Conservation (phyloP, 53 echinoderm and acorn worm species). For the Paracentrotus lividus region DNA sequence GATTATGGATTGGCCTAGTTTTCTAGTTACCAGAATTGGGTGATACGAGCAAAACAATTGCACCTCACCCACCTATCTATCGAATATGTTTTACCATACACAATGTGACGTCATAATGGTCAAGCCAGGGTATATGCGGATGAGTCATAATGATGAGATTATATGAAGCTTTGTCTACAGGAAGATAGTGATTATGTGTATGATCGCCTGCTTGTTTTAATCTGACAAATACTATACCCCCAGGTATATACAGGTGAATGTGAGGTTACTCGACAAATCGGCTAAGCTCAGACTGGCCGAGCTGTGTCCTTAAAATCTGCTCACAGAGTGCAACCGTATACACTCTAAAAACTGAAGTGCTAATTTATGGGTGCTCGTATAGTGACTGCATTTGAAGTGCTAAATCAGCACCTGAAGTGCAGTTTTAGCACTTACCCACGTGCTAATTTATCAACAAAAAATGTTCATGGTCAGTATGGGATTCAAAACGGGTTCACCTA, state of each 20-base stretch:
- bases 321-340: too few relatives aligned
- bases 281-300: too few relatives aligned
- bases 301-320: too few relatives aligned
- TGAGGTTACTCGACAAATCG: neutral
- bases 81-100: neutral
- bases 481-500: too few relatives aligned
- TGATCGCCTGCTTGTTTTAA: slow-evolving; percentile 33
- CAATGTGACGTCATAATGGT: slow-evolving; percentile 53
- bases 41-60: neutral
- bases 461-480: too few relatives aligned
- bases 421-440: too few relatives aligned
- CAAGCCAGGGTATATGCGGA: slow-evolving; percentile 2
- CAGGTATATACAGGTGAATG: slow-evolving; percentile 50
- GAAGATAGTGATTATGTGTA: slow-evolving; percentile 36
- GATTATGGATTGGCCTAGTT: slow-evolving; percentile 47
- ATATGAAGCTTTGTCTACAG: slow-evolving; percentile 23
- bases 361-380: too few relatives aligned
- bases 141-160: neutral
- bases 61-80: neutral
- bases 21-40: neutral
- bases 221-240: neutral
- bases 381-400: too few relatives aligned
- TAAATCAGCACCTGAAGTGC: too few relatives aligned
- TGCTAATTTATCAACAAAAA: too few relatives aligned
- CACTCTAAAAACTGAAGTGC: too few relatives aligned